Evolutionary conservation across 2,888 invertebrate genomes (phyloP), one percentile per base, ranked within the genome.

Genomic region (Xestia xanthographa): DNA sequence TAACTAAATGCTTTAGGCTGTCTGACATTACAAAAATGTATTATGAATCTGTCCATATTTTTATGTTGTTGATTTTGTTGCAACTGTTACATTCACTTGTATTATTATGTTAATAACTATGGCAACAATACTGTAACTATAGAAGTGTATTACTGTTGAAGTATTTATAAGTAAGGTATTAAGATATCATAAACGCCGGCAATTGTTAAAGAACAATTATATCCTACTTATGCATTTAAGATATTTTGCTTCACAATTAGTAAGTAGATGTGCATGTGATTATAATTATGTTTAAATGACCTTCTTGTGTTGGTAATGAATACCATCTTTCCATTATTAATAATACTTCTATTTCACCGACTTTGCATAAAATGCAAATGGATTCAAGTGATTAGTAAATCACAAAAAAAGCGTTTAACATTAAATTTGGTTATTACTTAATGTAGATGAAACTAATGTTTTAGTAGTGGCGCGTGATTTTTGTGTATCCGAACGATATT

Each of bases 1-100:
- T 70, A 45, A 38, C 34, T 56, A 45, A 60, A 66, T 53, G n/a
- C 50, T 70, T 63, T 41, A 63, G 34, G 77, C 38, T 34, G 22
- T 77, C 14, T 67, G 62, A 67, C 75, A 73, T 77, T 20, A 73
- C 72, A 50, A 63, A 71, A 72, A 72, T 69, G 75, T 83, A 86
- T 86, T 85, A 83, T 76, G 62, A 75, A 82, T 79, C 71, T 82
- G 77, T 85, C 79, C 86, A 76, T 84, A 66, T 68, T 81, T 76
- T 62, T 76, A 66, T 70, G 66, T 63, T 50, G 38, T 77, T 79
- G 56, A 48, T 71, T 73, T 76, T 53, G 58, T 53, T 73, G 48
- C 60, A 77, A 34, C 41, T 73, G 48, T 68, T 72, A 12, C 58
- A 34, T 50, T 56, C 29, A 48, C 67, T 43, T 75, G 22, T 63